These are phyloP conservation scores for Monopterus albus DNA, from an alignment of 2,113 vertebrate species.

Conservation along the genomic window DNA sequence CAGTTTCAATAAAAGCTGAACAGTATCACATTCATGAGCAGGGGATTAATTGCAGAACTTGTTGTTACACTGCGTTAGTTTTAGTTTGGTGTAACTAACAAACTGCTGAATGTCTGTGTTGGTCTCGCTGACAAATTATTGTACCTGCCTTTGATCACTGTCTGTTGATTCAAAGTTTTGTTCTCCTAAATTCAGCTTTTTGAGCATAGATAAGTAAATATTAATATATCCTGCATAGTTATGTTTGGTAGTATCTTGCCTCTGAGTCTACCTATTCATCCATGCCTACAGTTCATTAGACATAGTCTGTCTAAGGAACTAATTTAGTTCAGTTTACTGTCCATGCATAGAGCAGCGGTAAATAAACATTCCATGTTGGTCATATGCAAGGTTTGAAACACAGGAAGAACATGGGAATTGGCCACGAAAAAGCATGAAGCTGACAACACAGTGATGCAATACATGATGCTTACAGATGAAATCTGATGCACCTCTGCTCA, in stretches of 20 bases:
- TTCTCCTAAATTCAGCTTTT: neutral
- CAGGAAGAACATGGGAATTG: neutral
- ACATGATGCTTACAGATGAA: slow-evolving; percentile 33
- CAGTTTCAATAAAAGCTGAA: too few species aligned
- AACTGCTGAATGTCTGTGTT: too few species aligned
- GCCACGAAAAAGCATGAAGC: neutral
- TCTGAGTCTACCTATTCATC: neutral
- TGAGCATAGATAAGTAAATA: slow-evolving; percentile 1
- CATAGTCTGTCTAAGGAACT: slow-evolving; percentile 18
- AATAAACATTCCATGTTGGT: neutral
- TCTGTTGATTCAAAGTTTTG: slow-evolving; percentile 27
- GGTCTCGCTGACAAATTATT: neutral
- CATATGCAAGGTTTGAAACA: neutral
- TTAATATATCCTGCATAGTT: slow-evolving; percentile 6
- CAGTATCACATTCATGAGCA: too few species aligned
- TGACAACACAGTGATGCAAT: neutral
- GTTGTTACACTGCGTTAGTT: too few species aligned
- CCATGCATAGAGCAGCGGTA: neutral
- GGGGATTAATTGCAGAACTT: too few species aligned
- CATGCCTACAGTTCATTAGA: slow-evolving; percentile 15
- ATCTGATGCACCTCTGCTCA: slow-evolving; percentile 13
- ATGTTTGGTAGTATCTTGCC: neutral
- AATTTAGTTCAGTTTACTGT: neutral
- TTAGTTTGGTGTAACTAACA: too few species aligned
- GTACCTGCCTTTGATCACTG: slow-evolving; percentile 10